Base-by-base conservation (phyloP, 2,113 vertebrate genomes). In the Grammomys surdaster region DNA sequence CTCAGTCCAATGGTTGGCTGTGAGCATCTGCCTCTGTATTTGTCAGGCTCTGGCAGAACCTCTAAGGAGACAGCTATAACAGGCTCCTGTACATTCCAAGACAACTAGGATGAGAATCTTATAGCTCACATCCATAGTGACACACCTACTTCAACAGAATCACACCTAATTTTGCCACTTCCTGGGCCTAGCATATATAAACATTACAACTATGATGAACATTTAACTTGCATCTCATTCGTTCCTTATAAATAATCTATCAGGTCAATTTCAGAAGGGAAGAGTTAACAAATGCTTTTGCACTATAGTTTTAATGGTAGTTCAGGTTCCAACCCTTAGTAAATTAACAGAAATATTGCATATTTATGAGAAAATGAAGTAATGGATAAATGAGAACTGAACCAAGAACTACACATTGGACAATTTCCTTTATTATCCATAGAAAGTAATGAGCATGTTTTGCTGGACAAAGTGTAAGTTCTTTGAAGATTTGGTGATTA, bases 341-440 rank as follows among this genome's bases (percentile, higher is more conserved):
- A 48, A 91, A 77, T 46, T 63, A 43, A 85, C 56, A 72, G 31
- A 60, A 92, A 86, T 56, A 94, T 56, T 56, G 85, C 17, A 88
- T 60, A 89, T 60, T 58, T 92, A 84, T 46, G 76, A 60, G 70
- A 90, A 93, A 97, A 31, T 63, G 17, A 17, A n/a, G 67, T 54
- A 90, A 51, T n/a, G 72, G 48, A 86, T 46, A 85, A 46, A 8
- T 85, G 48, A 95, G 14, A 96, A 82, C 91, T 46, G 11, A 88
- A 2, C 2, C 33, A 95, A 94, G 72, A 91, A 96, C 14, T 88
- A 48, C 3, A 1, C 88, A 40, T 7, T 48, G 9, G 16, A 40
- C 10, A 91, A 85, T 58, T n/a, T 90, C 14, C 7, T 82, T 94
- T 54, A 43, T 65, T 73, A 26, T 43, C 7, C 28, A 95, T 31